Percentiles rank a stretch among this genome's conserved stretches.
Conservation (phyloP, 2,113 vertebrate genomes). For the Alosa alosa region DNA sequence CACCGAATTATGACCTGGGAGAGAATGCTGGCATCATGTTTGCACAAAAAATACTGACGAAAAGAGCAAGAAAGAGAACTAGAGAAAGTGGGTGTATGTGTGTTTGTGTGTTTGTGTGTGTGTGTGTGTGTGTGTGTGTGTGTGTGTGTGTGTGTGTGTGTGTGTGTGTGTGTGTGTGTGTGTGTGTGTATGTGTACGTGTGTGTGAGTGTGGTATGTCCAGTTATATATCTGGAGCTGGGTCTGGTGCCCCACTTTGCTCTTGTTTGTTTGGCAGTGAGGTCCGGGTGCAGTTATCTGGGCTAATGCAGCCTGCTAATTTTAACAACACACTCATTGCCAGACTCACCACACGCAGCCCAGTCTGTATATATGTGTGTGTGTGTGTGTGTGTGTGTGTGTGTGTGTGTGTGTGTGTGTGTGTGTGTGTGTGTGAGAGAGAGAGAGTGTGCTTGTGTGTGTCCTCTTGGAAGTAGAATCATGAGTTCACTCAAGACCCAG, state of each 20-base stretch:
- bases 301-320: conserved; percentile 70
- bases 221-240: neutral
- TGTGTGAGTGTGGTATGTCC: neutral
- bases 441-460: neutral
- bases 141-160: neutral
- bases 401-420: neutral
- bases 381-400: neutral
- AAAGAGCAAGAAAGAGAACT: neutral
- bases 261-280: conserved; percentile 25
- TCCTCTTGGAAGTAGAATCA: neutral
- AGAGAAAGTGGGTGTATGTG: neutral
- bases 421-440: neutral
- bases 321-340: conserved; percentile 65
- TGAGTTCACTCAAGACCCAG: no score
- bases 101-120: conserved; percentile 9
- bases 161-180: neutral
- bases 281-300: conserved; percentile 58
- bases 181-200: neutral
- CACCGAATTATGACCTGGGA: no score
- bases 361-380: neutral
- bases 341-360: conserved; percentile 52
- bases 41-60: no score
- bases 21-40: no score
- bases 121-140: neutral
- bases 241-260: conserved; percentile 12